Evolutionary conservation across 2,797 vertebrate genomes (phyloP), one percentile per base, ranked within the genome.

Genomic region (Ataeniobius toweri): DNA sequence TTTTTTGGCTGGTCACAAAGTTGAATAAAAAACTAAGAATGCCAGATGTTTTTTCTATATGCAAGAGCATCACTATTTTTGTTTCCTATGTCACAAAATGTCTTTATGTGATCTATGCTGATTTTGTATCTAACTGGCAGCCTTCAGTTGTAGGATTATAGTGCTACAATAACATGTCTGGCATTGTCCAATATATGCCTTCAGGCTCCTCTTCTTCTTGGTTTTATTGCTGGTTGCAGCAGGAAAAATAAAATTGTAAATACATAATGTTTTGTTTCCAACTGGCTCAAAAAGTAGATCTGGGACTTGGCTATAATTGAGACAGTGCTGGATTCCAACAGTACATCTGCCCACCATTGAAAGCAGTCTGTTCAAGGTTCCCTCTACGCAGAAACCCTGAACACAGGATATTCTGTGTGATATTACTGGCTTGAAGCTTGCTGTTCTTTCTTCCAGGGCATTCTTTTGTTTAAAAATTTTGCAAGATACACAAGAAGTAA

Each of bases 251-350:
- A 77, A 89, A 89, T 71, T 87, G 83, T 91, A 85, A 88, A 89
- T 87, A 87, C 82, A 83, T 63, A 86, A 78, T 83, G 74, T 80
- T 68, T 87, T 71, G 76, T 83, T 87, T 89, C 85, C 84, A 89
- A 77, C 85, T 86, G 90, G 85, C 86, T 87, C 80, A 84, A 59
- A 82, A 63, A 83, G 81, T 65, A 83, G 83, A 90, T 84, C 68
- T 89, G 86, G 85, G 89, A 82, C 77, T 86, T 82, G 69, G 80
- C 80, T 84, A 85, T 91, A 85, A 92, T 88, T 89, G 88, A 89
- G 82, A 86, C 76, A 56, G 77, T 88, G 82, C 87, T 88, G 83
- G 72, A 84, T 86, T 90, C 86, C 80, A 90, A 91, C 88, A 81
- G 82, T 76, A 56, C 86, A 87, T 88, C 81, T 79, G 86, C 87